phyloP scores from a whole-genome alignment of 2,797 vertebrate species.

The Prunella strophiata region DNA sequence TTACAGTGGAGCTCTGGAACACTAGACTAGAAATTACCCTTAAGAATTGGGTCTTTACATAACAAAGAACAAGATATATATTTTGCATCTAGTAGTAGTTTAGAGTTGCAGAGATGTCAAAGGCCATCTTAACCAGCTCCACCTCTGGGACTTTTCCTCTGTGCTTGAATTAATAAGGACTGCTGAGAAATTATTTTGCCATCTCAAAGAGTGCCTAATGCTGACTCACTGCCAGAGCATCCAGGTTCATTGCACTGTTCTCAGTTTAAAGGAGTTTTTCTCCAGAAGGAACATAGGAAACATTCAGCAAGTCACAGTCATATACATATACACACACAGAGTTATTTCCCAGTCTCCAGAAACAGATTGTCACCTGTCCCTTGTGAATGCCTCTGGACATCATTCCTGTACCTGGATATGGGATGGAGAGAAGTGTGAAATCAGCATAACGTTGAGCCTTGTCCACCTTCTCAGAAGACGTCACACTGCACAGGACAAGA shows the following conservation, averaged over 20 bases:
- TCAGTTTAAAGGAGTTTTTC: neutral
- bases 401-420: constrained; percentile 90
- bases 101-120: neutral
- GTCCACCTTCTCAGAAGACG: constrained; percentile 98
- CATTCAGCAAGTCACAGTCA: neutral
- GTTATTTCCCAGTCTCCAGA: constrained; percentile 14
- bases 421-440: constrained; percentile 96
- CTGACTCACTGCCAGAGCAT: neutral
- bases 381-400: constrained; percentile 36
- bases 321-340: neutral
- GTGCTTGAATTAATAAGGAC: neutral
- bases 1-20: neutral
- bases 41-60: neutral
- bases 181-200: neutral
- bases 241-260: neutral
- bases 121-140: neutral
- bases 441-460: constrained; percentile 98
- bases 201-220: neutral
- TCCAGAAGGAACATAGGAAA: neutral
- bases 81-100: neutral
- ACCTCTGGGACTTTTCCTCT: neutral
- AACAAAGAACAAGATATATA: neutral
- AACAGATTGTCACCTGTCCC: constrained; percentile 11
- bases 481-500: constrained; percentile 84
- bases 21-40: neutral